Percentiles rank a stretch among this genome's conserved stretches.
phyloP scores from a whole-genome alignment of 2,797 vertebrate genomes.

The Phrynocephalus forsythii region DNA sequence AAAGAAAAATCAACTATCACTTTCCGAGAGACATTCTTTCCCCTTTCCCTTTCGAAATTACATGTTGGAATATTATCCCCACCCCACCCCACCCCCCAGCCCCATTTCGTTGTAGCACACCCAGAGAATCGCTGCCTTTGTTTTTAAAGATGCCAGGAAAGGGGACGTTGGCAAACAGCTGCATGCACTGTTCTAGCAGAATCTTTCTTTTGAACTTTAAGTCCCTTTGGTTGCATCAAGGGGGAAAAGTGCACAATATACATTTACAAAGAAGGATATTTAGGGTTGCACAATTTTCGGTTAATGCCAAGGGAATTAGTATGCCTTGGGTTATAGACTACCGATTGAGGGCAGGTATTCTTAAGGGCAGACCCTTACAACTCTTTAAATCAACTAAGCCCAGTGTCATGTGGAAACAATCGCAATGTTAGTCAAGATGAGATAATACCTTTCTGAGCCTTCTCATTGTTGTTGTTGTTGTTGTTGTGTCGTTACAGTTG shows the following conservation, averaged over 20 bases:
- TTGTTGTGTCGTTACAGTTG: too few relatives aligned
- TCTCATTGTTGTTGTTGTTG: neutral
- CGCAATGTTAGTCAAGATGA: neutral
- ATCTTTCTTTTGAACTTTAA: neutral
- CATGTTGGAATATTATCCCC: conserved; percentile 40
- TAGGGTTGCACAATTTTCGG: neutral
- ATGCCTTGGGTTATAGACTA: neutral
- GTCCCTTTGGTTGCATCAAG: neutral
- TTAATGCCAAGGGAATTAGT: conserved; percentile 33
- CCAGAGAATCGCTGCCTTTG: conserved; percentile 49
- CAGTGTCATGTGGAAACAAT: neutral
- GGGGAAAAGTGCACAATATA: conserved; percentile 18
- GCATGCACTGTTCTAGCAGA: conserved; percentile 10
- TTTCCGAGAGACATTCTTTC: conserved; percentile 76
- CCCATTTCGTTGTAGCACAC: conserved; percentile 41
- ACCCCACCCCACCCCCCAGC: neutral
- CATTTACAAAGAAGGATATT: neutral
- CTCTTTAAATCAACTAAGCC: neutral
- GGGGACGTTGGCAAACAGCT: neutral
- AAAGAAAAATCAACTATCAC: conserved; percentile 62
- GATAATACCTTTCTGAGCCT: neutral
- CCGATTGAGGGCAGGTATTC: conserved; percentile 7
- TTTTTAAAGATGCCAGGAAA: conserved; percentile 38
- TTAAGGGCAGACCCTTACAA: neutral
- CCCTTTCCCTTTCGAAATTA: conserved; percentile 62